phyloP scores from a whole-genome alignment of 2,888 invertebrate species.

The Acanthacorydalis orientalis region DNA sequence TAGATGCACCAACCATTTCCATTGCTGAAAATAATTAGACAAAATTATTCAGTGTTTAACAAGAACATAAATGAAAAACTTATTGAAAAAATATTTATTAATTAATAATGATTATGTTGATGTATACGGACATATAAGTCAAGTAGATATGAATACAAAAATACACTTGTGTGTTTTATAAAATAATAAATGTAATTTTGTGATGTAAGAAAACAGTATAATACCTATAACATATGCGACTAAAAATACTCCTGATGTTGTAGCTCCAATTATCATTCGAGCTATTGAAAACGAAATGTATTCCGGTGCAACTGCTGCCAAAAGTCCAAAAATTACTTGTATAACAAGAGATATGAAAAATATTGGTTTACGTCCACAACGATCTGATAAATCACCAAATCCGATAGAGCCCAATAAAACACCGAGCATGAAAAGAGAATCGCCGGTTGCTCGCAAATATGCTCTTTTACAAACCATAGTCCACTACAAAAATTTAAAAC shows the following conservation, averaged over 20 bases:
- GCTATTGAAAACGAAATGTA: slow-evolving; percentile 47
- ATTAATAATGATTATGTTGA: too few species aligned
- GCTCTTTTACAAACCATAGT: slow-evolving; percentile 46
- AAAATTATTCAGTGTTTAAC: not conserved
- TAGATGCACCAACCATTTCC: slow-evolving; percentile 56
- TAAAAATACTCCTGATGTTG: slow-evolving; percentile 59
- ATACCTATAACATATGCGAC: slow-evolving; percentile 64
- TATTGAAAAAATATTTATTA: too few species aligned
- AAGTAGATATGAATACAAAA: too few species aligned
- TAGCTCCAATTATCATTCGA: slow-evolving; percentile 50
- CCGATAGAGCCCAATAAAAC: slow-evolving; percentile 54
- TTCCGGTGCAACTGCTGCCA: slow-evolving; percentile 49
- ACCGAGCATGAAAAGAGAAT: slow-evolving; percentile 54
- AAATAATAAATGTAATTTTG: too few species aligned
- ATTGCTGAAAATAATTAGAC: slow-evolving; percentile 25
- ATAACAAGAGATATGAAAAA: slow-evolving; percentile 55
- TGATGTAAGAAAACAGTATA: too few species aligned
- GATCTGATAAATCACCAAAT: slow-evolving; percentile 56
- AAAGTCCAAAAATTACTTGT: slow-evolving; percentile 47
- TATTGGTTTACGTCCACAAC: slow-evolving; percentile 49
- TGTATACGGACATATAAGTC: too few species aligned
- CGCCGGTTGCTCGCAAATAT: slow-evolving; percentile 44
- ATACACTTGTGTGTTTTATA: too few species aligned
- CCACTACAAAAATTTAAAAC: slow-evolving; percentile 30
- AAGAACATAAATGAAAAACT: too few species aligned